Evolutionary conservation across 2,797 vertebrate species (phyloP).

Genomic region (Onychomys arenicola): DNA sequence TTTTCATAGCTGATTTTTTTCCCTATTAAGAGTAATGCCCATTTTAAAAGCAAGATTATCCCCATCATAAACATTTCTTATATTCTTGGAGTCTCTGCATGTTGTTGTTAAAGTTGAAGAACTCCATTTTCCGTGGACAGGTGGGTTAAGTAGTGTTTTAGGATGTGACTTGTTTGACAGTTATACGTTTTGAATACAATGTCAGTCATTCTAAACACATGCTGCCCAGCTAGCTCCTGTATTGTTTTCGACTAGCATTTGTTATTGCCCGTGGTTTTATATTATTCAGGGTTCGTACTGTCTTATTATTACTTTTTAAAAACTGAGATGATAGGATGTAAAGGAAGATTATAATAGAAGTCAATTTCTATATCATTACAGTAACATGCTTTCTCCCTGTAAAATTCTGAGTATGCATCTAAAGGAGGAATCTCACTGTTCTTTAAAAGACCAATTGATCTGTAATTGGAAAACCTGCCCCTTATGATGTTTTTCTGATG

Average conservation of each 20-base stretch:
- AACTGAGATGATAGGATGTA: neutral
- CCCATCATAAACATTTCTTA: neutral
- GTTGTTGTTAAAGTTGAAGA: neutral
- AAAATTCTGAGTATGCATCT: neutral
- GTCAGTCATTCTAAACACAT: constrained; percentile 21
- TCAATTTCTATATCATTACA: neutral
- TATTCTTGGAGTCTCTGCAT: neutral
- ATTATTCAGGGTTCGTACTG: neutral
- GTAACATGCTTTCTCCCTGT: neutral
- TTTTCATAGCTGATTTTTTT: constrained; percentile 56
- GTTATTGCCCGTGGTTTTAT: neutral
- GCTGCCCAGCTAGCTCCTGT: neutral
- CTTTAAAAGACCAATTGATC: neutral
- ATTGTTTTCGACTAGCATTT: constrained; percentile 39
- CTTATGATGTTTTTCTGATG: constrained; percentile 38
- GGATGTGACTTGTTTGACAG: constrained; percentile 65
- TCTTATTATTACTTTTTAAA: constrained; percentile 38
- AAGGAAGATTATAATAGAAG: constrained; percentile 2
- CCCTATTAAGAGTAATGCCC: constrained; percentile 24
- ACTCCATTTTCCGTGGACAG: constrained; percentile 61
- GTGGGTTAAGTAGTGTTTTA: constrained; percentile 56
- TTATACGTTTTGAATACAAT: constrained; percentile 29
- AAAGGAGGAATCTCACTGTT: neutral
- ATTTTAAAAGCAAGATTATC: constrained; percentile 42
- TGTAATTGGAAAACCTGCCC: neutral